A percentile compares a stretch with the other conserved stretches of the same genome.
Evolutionary conservation across 2,797 vertebrate genomes (phyloP).

Genomic region (Philypnodon macrostomus): DNA sequence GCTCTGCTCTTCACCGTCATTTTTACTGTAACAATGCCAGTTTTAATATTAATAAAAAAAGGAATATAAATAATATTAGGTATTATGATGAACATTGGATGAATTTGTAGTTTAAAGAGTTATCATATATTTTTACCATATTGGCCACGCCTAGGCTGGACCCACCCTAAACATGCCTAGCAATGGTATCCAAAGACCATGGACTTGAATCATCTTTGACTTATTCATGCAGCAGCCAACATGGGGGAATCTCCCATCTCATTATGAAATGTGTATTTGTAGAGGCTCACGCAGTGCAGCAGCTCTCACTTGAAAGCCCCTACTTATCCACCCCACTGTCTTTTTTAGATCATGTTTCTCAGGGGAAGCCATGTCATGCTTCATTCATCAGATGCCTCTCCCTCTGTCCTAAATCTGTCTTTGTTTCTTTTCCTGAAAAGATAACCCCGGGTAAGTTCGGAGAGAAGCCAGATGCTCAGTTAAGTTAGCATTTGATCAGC

Average conservation of each 20-base stretch:
- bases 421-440: conserved; percentile 21
- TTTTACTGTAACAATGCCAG: too few species aligned
- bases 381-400: conserved; percentile 57
- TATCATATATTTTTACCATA: too few species aligned
- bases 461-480: conserved; percentile 25
- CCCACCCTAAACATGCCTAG: too few species aligned
- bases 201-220: conserved; percentile 59
- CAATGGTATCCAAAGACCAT: conserved; percentile 54
- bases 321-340: conserved; percentile 60
- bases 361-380: conserved; percentile 61
- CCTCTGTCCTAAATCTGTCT: conserved; percentile 53
- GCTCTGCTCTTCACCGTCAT: too few species aligned
- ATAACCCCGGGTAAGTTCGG: conserved; percentile 34
- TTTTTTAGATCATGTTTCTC: conserved; percentile 63
- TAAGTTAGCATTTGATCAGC: conserved; percentile 26
- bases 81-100: too few species aligned
- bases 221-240: conserved; percentile 66
- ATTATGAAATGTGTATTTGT: conserved; percentile 60
- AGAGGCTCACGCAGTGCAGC: conserved; percentile 41
- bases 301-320: conserved; percentile 57
- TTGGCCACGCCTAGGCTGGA: too few species aligned
- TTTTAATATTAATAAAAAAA: too few species aligned
- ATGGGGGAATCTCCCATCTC: conserved; percentile 67
- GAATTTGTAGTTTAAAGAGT: too few species aligned
- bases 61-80: too few species aligned